A percentile compares a stretch with the other conserved stretches of the same genome.
Evolutionary conservation across 2,888 invertebrate genomes (phyloP).

Genomic region (Sipha maydis): DNA sequence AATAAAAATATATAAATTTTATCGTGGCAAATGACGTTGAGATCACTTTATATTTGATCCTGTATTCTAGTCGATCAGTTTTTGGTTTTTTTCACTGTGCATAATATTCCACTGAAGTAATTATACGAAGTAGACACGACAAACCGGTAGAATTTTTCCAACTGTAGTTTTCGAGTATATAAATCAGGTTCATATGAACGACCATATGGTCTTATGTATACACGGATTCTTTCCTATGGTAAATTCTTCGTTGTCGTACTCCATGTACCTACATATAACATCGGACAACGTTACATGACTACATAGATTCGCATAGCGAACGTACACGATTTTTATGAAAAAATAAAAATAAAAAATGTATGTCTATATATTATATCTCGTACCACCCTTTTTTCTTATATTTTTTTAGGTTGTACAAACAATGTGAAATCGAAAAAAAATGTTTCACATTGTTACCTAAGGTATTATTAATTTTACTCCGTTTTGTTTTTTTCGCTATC

Average conservation of each 20-base stretch:
- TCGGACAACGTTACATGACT: conserved; percentile 15
- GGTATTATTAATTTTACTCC: conserved; percentile 55
- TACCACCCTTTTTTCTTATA: conserved; percentile 9
- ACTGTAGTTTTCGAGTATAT: conserved; percentile 17
- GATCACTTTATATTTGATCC: background rate
- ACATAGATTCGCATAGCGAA: background rate
- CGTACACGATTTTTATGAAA: background rate
- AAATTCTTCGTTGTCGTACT: conserved; percentile 26
- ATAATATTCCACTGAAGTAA: background rate
- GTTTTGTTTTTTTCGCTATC: conserved; percentile 32
- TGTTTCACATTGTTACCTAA: conserved; percentile 57
- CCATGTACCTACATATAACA: background rate
- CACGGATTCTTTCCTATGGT: background rate
- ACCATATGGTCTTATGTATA: conserved; percentile 39
- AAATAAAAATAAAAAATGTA: background rate
- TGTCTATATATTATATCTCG: background rate
- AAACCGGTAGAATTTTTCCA: conserved; percentile 33
- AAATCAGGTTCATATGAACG: conserved; percentile 37
- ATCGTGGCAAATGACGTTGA: background rate
- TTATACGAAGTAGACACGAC: background rate
- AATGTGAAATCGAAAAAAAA: conserved; percentile 43
- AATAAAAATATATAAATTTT: background rate
- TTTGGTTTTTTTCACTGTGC: background rate
- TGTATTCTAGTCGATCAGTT: background rate
- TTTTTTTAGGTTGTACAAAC: conserved; percentile 43